phyloP scores from a whole-genome alignment of 2,113 vertebrate species.

The Mus spicilegus region DNA sequence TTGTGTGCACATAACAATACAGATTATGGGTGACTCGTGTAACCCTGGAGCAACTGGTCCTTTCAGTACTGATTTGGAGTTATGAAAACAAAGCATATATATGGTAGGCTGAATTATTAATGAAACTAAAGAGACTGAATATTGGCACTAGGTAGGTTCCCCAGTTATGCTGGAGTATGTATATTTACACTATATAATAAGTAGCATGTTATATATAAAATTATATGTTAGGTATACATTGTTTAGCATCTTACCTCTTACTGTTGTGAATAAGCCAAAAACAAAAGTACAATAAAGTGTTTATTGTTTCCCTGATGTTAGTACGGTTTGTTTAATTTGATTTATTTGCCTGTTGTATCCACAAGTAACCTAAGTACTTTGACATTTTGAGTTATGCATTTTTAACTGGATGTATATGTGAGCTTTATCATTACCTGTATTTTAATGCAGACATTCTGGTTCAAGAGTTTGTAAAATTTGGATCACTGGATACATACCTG shows the following conservation, averaged over 20 bases:
- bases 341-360: conserved; percentile 7
- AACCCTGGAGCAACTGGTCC: not conserved
- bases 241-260: not conserved
- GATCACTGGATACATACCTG: conserved; percentile 96
- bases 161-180: not conserved
- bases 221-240: conserved; percentile 17
- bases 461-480: conserved; percentile 97
- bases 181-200: not conserved
- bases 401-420: conserved; percentile 20
- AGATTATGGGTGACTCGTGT: not conserved
- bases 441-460: conserved; percentile 95
- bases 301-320: conserved; percentile 36
- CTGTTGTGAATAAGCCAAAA: conserved; percentile 50
- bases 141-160: not conserved
- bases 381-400: conserved; percentile 21
- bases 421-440: conserved; percentile 63
- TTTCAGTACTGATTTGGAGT: conserved; percentile 46
- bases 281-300: not conserved
- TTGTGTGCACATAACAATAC: conserved; percentile 1
- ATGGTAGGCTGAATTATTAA: conserved; percentile 25
- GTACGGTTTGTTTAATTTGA: conserved; percentile 28
- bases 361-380: conserved; percentile 45
- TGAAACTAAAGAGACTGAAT: conserved; percentile 32
- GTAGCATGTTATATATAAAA: not conserved
- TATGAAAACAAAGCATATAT: conserved; percentile 18